Base-by-base conservation (phyloP, 2,113 vertebrate genomes). In the Phoxinus phoxinus region DNA sequence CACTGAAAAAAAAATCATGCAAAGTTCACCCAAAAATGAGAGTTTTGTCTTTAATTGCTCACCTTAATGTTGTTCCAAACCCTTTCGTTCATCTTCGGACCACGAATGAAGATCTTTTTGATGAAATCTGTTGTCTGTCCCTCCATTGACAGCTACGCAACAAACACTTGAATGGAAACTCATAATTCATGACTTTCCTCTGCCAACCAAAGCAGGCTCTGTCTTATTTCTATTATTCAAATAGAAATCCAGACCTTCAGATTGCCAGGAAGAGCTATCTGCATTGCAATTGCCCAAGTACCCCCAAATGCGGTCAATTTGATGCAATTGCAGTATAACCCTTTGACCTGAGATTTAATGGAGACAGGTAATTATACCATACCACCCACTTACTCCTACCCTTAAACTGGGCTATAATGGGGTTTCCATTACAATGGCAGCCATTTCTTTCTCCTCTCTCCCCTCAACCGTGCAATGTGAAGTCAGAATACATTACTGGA, bases 271-370 rank as follows among this genome's bases (percentile, higher is more conserved):
- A 82, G 59, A 83, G 75, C 46, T 74, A 84, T 87, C 75, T 86
- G 86, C 79, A 85, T 84, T 74, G 72, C 74, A 81, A 88, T 82
- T 89, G 83, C 77, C 72, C 84, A 48, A 81, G 75, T 58, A 48
- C 76, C 65, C 75, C 32, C 58, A 84, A 90, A 89, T 84, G 41
- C 85, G 83, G 87, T 87, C 84, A 86, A 84, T 87, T 86, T 87
- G 81, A 87, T 88, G 87, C 88, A 89, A 89, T 88, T 89, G 88
- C 72, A 83, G 76, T 78, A 51, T 80, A 85, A 86, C 87, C 87
- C 41, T 81, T 82, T 84, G 83, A 86, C 83, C 77, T 61, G 8
- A 32, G 35, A 61, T 83, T 87, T 89, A 84, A 88, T 79, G 58
- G 61, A 79, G 81, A 84, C 67, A 75, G 74, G 77, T 83, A 87